Evolutionary conservation across 2,888 invertebrate species (phyloP).

Genomic region (Sturmia bella): DNA sequence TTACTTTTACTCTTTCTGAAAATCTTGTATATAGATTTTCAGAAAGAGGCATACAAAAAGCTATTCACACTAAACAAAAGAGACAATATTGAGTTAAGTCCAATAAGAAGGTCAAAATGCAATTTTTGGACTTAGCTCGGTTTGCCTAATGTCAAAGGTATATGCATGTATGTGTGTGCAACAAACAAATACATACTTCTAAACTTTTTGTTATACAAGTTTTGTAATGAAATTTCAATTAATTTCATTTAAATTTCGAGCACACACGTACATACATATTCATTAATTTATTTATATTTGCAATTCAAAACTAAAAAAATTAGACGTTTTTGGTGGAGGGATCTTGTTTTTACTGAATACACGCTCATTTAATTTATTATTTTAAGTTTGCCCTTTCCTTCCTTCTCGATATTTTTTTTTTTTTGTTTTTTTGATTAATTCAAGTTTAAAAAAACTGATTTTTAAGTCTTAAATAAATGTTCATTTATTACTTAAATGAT

Average conservation of each 20-base stretch:
- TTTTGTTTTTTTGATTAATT: neutral
- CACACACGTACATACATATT: no score
- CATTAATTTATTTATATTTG: constrained; percentile 18
- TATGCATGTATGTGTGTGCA: no score
- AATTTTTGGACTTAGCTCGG: no score
- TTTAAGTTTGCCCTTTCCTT: neutral
- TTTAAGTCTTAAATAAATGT: constrained; percentile 5
- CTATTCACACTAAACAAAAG: no score
- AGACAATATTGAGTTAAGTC: no score
- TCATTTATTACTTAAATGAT: constrained; percentile 60
- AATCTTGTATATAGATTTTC: no score
- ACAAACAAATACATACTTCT: neutral
- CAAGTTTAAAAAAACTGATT: neutral
- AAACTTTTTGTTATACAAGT: constrained; percentile 8
- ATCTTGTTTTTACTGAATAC: neutral
- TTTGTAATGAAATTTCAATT: constrained; percentile 27
- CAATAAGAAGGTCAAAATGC: no score
- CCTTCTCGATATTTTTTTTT: neutral
- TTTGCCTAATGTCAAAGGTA: no score
- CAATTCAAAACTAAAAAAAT: constrained; percentile 3
- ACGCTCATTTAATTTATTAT: constrained; percentile 9
- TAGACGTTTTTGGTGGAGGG: no score
- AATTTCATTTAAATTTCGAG: constrained; percentile 36
- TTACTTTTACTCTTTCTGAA: no score
- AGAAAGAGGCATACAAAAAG: no score